phyloP scores from a whole-genome alignment of 2,888 invertebrate genomes.

The Xestoiulus laeticollis region DNA sequence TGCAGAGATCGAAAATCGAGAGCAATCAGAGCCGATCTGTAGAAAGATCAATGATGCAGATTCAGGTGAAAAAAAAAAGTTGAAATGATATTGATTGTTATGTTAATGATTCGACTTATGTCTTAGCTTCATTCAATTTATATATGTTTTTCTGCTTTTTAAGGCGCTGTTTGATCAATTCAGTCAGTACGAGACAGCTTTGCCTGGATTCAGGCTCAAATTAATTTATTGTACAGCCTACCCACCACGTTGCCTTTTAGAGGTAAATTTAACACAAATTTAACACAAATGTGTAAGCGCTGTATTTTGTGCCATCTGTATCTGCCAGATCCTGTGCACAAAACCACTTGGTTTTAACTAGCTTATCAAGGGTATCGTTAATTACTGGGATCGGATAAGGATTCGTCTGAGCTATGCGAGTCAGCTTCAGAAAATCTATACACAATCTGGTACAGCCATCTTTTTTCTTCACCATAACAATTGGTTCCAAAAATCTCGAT shows the following conservation, averaged over 20 bases:
- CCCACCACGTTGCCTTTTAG: conserved; percentile 79
- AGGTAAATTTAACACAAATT: conserved; percentile 65
- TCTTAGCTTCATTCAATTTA: background rate
- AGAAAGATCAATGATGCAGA: conserved; percentile 87
- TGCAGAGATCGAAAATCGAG: conserved; percentile 81
- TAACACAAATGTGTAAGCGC: too few species aligned
- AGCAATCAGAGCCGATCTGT: conserved; percentile 80
- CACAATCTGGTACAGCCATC: too few species aligned
- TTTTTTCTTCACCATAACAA: too few species aligned
- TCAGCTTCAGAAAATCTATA: too few species aligned
- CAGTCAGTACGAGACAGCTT: conserved; percentile 64
- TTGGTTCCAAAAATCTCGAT: too few species aligned
- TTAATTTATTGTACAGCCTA: conserved; percentile 77
- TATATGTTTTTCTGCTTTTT: conserved; percentile 51
- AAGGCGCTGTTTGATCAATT: conserved; percentile 72
- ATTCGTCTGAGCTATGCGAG: too few species aligned
- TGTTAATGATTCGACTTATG: background rate
- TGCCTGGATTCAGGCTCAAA: conserved; percentile 66
- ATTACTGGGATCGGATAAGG: too few species aligned
- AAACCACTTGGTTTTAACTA: too few species aligned
- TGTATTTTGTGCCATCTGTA: too few species aligned
- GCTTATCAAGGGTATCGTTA: too few species aligned
- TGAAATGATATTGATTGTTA: background rate
- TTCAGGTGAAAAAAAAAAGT: conserved; percentile 71
- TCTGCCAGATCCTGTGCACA: too few species aligned